These are phyloP conservation scores for Amphilophus citrinellus DNA, from an alignment of 2,113 vertebrate genomes.

Conservation along the genomic window DNA sequence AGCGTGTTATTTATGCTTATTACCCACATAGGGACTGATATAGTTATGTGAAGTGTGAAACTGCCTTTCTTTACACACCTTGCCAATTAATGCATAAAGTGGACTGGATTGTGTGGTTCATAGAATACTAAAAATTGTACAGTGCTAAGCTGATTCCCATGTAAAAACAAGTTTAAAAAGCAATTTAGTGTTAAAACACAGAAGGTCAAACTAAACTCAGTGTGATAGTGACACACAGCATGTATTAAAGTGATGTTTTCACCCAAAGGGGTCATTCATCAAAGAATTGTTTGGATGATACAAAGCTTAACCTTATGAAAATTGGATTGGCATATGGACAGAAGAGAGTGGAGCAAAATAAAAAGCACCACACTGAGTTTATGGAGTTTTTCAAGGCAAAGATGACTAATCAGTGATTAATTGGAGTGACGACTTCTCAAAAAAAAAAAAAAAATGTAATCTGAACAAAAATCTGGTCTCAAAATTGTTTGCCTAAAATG, in stretches of 20 bases:
- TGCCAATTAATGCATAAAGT: background rate
- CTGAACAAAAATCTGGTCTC: background rate
- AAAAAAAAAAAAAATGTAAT: background rate
- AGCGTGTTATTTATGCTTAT: background rate
- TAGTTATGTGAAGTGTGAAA: background rate
- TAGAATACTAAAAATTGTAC: background rate
- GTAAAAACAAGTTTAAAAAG: conserved; percentile 28
- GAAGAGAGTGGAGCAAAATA: background rate
- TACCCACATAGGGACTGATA: background rate
- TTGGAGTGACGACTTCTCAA: background rate
- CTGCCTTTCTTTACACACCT: background rate
- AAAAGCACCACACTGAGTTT: background rate
- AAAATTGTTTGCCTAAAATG: background rate
- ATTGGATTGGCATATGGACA: background rate
- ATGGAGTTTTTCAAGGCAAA: background rate
- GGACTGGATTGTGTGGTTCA: background rate
- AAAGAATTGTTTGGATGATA: conserved; percentile 14
- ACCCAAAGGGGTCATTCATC: conserved; percentile 7
- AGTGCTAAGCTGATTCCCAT: background rate
- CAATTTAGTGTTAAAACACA: background rate
- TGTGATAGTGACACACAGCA: background rate
- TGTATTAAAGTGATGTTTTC: too few relatives aligned
- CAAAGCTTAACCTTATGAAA: background rate
- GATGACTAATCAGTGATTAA: background rate
- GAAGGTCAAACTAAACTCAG: background rate